Evolutionary conservation across 2,113 vertebrate species (phyloP), one percentile per base, ranked within the genome.

Genomic region (Chaetops frenatus): DNA sequence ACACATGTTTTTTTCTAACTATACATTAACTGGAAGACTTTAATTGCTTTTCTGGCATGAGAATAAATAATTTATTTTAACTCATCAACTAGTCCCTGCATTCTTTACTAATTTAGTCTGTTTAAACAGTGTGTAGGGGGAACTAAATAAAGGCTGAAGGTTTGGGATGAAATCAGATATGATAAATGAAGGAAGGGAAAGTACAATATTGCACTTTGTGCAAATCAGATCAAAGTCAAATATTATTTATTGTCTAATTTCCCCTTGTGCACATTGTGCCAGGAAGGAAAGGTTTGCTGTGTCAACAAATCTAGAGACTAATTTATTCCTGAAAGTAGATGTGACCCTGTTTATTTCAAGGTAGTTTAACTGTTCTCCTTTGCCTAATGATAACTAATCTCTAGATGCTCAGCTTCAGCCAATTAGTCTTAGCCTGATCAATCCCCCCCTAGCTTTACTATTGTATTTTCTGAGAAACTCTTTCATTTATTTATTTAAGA

Each of bases 221-320:
- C 50, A 96, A 94, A 92, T 95, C 76, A 94, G 48, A 90, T 94
- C 81, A 91, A 86, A 95, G 44, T 87, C 72, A 96, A 88, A 83
- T 94, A 85, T 78, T 96, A 91, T 94, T 91, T 96, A 94, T 86
- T 92, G 33, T 86, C 61, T 95, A 94, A 93, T 96, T 95, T 94
- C 28, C 42, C 61, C 36, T 84, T 83, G 48, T 76, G 86, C 45
- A 74, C 35, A 44, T 64, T 65, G 18, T 79, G 20, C 53, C 66
- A 85, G 72, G 45, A 88, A 92, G 45, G 48, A 91, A 73, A 8
- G 19, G 14, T 92, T 74, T 95, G 50, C 40, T 91, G 57, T 90
- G 72, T 94, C 84, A 95, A 94, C 86, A 94, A 92, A 95, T 90
- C 44, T 92, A 72, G 38, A 70, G 81, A 73, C 79, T 78, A 83